Conservation (phyloP, 2,113 vertebrate genomes). For the Podocnemis expansa region DNA sequence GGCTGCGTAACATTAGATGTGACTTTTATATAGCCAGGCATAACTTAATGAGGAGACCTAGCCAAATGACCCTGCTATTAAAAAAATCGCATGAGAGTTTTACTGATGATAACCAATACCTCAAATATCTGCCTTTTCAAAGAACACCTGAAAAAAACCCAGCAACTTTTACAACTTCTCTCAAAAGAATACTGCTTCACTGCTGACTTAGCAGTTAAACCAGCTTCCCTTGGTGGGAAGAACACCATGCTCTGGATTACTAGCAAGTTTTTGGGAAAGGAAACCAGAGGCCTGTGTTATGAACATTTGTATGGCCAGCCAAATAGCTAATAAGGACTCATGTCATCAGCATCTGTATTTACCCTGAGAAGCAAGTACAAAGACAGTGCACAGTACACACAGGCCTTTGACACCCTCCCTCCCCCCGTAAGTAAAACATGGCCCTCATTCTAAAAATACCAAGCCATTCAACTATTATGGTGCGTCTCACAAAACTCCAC, state of each 20-base stretch:
- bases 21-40: background rate
- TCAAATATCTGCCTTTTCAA: background rate
- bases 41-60: background rate
- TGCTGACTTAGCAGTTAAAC: background rate
- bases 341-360: background rate
- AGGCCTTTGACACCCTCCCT: accelerated
- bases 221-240: background rate
- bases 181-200: background rate
- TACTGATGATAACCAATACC: background rate
- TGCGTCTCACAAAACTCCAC: background rate
- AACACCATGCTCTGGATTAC: background rate
- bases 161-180: background rate
- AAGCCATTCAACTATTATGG: accelerated
- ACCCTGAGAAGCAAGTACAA: accelerated
- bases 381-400: accelerated
- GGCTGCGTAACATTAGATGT: background rate
- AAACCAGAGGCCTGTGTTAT: background rate
- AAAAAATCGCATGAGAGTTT: background rate
- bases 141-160: background rate
- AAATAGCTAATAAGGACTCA: accelerated
- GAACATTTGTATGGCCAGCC: background rate
- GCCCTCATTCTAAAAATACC: accelerated
- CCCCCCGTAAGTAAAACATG: accelerated
- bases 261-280: background rate
- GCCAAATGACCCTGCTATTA: background rate